A percentile compares a stretch with the other conserved stretches of the same genome.
phyloP scores from a whole-genome alignment of 2,888 invertebrate species.

The Ypsolopha scabrella region DNA sequence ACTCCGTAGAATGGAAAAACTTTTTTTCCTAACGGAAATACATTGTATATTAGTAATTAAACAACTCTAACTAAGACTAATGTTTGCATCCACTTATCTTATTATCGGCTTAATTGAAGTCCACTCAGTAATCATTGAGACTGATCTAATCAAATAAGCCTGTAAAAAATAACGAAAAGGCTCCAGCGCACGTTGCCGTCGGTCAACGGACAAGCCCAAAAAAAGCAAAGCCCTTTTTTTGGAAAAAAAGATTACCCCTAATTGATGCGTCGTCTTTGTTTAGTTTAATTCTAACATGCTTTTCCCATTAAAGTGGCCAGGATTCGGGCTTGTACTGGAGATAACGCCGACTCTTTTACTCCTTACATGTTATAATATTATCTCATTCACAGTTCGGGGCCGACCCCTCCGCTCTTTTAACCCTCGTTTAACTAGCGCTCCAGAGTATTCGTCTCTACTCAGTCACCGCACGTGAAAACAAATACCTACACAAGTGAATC shows the following conservation, averaged over 20 bases:
- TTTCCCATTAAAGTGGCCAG: constrained; percentile 71
- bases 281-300: constrained; percentile 72
- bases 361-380: constrained; percentile 68
- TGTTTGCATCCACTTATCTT: constrained; percentile 50
- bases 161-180: constrained; percentile 55
- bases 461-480: constrained; percentile 39
- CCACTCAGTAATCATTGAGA: constrained; percentile 62
- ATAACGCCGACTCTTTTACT: constrained; percentile 66
- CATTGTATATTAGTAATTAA: constrained; percentile 11
- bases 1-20: not conserved
- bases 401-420: constrained; percentile 38
- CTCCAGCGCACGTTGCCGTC: constrained; percentile 35
- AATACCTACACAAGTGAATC: constrained; percentile 38
- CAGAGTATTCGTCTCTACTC: constrained; percentile 17
- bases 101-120: constrained; percentile 60
- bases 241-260: constrained; percentile 53
- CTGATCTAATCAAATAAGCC: constrained; percentile 63
- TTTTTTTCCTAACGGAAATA: not conserved
- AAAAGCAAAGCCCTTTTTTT: constrained; percentile 59
- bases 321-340: constrained; percentile 57
- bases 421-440: constrained; percentile 49
- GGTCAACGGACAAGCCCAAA: constrained; percentile 58
- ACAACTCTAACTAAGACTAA: constrained; percentile 18
- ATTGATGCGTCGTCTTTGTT: constrained; percentile 72
- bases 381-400: constrained; percentile 30